These are phyloP conservation scores for Petromus typicus DNA, from an alignment of 2,113 vertebrate genomes.

Conservation along the genomic window DNA sequence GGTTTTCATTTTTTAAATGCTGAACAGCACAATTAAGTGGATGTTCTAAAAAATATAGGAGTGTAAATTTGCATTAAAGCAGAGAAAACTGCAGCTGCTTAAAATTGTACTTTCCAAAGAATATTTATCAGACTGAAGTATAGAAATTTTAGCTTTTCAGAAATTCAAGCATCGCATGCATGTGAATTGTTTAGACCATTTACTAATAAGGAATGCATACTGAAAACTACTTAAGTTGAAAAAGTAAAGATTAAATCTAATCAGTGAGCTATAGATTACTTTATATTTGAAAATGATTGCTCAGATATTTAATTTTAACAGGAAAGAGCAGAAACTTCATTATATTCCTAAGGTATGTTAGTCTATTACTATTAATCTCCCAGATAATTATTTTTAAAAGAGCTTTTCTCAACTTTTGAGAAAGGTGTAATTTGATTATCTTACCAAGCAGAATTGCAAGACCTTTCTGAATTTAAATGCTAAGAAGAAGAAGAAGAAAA, in stretches of 20 bases:
- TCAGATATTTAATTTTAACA: background rate
- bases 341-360: background rate
- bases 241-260: background rate
- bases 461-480: background rate
- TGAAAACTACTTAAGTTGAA: background rate
- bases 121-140: background rate
- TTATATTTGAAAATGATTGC: background rate
- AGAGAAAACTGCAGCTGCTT: background rate
- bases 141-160: background rate
- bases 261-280: background rate
- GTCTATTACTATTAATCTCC: background rate
- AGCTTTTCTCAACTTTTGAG: background rate
- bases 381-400: background rate
- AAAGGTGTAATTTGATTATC: conserved; percentile 17
- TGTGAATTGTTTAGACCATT: background rate
- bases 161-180: background rate
- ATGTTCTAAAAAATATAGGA: background rate
- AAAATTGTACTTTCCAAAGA: background rate
- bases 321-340: background rate
- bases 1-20: background rate
- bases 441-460: background rate
- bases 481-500: background rate
- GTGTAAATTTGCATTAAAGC: background rate
- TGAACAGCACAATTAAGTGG: background rate
- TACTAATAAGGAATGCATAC: background rate